Evolutionary conservation across 2,888 invertebrate species (phyloP).

Genomic region (Clostera curtula): DNA sequence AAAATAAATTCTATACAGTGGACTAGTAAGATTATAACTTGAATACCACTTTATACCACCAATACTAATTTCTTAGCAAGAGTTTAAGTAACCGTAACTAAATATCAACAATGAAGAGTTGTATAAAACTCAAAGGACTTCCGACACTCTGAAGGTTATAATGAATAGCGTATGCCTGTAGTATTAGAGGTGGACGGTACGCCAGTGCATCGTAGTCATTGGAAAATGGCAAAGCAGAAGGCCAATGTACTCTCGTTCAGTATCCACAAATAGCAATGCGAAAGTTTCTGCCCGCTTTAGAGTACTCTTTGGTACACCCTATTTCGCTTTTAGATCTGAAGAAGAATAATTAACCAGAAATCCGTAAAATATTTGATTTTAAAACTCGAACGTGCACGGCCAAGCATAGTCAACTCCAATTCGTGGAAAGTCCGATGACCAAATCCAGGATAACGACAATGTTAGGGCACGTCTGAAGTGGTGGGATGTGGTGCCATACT

Average conservation of each 20-base stretch:
- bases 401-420: too few relatives aligned
- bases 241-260: slow-evolving; percentile 59
- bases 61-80: too few relatives aligned
- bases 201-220: slow-evolving; percentile 45
- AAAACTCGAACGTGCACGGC: too few relatives aligned
- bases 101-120: too few relatives aligned
- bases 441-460: slow-evolving; percentile 60
- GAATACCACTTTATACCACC: too few relatives aligned
- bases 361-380: too few relatives aligned
- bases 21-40: too few relatives aligned
- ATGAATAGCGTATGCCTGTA: too few relatives aligned
- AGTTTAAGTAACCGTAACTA: too few relatives aligned
- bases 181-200: slow-evolving; percentile 36
- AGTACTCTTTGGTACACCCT: slow-evolving; percentile 20
- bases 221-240: slow-evolving; percentile 59
- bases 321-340: neutral
- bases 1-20: too few relatives aligned
- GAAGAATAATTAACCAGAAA: slow-evolving; percentile 7
- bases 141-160: too few relatives aligned
- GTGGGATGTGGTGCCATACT: slow-evolving; percentile 69
- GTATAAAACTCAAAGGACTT: too few relatives aligned
- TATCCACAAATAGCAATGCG: slow-evolving; percentile 60
- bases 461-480: slow-evolving; percentile 55
- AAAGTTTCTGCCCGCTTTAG: slow-evolving; percentile 61
- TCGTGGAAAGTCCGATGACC: slow-evolving; percentile 37